Base-by-base conservation (phyloP, 1,140 invertebrate genomes). In the Lordiphosa clarofinis region DNA sequence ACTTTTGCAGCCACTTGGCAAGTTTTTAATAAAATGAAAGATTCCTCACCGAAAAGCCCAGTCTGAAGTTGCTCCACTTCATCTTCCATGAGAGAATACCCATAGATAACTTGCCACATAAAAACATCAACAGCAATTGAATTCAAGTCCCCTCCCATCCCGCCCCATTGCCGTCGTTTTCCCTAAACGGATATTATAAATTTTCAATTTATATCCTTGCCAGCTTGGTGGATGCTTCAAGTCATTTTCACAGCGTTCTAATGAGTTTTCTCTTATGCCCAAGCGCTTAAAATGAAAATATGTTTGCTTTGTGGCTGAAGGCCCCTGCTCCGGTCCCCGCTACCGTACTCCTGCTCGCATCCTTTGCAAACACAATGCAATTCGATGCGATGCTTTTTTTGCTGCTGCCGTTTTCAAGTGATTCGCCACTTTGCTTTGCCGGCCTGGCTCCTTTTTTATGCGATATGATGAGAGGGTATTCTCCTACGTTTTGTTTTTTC, bases 1-100 rank as follows among this genome's bases (percentile, higher is more conserved):
- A 71, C 68, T 70, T 61, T 76, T 67, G 56, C 63, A 72, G 76
- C 55, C 66, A 81, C 75, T 81, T 81, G 67, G 72, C 42, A 81
- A 82, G 40, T 68, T 69, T 82, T 84, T 82, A 82, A 84, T 82
- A 84, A 81, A 82, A 82, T 79, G 79, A 82, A 73, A 81, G 72
- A 57, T 76, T 46, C 40, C 49, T 43, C 21, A 28, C 46, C 15
- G 11, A 44, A 19, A 35, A 9, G 11, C 10, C 47, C 43, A 31
- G 9, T 8, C 46, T 38, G 37, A 43, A 56, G 42, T 52, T 37
- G 39, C 53, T 71, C 47, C 62, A 57, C 53, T 73, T 49, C 60
- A 70, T 54, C 60, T 60, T 54, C 38, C 56, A 28, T 28, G 24
- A 28, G 6, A 47, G 39, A 59, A 59, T 53, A 56, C 46, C 52